These are phyloP conservation scores for Heliconius himera DNA, from an alignment of 1,140 invertebrate genomes.

Conservation along the genomic window DNA sequence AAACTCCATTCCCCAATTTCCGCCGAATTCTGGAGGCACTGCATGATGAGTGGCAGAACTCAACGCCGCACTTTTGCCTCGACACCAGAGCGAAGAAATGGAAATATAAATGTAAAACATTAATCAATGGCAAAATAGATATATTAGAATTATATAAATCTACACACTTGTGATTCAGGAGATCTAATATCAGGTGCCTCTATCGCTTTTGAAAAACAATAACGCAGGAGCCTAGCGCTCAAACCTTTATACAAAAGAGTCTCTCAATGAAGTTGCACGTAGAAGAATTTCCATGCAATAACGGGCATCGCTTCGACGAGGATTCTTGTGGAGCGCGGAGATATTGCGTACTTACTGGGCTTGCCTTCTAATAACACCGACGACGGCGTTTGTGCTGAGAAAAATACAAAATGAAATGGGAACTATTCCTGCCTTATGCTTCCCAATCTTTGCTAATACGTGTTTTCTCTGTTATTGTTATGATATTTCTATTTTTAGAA, in stretches of 20 bases:
- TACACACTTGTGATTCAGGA: slow-evolving; percentile 64
- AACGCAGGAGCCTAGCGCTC: slow-evolving; percentile 68
- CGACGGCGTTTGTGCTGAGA: slow-evolving; percentile 74
- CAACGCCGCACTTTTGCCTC: no score
- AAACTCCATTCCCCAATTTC: no score
- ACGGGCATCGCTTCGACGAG: slow-evolving; percentile 65
- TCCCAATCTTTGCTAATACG: slow-evolving; percentile 62
- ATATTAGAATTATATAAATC: slow-evolving; percentile 49
- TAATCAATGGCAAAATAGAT: slow-evolving; percentile 36
- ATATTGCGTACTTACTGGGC: slow-evolving; percentile 79
- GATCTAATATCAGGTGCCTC: slow-evolving; percentile 70
- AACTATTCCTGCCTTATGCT: slow-evolving; percentile 64
- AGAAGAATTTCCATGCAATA: slow-evolving; percentile 80
- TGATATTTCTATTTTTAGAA: background rate
- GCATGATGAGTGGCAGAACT: no score
- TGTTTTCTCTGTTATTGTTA: background rate
- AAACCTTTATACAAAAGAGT: slow-evolving; percentile 77
- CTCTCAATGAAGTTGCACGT: slow-evolving; percentile 78
- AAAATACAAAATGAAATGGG: slow-evolving; percentile 76
- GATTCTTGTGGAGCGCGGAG: slow-evolving; percentile 67
- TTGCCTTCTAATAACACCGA: slow-evolving; percentile 76
- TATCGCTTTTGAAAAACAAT: slow-evolving; percentile 78
- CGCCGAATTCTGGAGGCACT: no score
- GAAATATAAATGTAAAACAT: no score
- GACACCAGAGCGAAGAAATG: no score